Evolutionary conservation across 2,797 vertebrate genomes (phyloP).

Genomic region (Rhinogobio ventralis): DNA sequence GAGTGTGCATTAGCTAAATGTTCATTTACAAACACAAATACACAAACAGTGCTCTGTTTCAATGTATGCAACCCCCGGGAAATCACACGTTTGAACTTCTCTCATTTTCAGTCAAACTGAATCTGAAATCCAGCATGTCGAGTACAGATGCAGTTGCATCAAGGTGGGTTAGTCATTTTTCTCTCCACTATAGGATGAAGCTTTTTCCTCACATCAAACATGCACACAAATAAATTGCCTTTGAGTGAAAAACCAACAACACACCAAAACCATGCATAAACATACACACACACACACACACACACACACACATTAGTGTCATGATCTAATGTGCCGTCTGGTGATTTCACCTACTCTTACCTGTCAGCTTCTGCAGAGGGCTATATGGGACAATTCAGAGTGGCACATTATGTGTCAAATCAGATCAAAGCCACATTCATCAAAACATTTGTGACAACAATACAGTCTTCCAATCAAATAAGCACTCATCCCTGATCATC

Average conservation of each 20-base stretch:
- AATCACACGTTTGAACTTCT: conserved; percentile 24
- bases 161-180: conserved; percentile 31
- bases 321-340: conserved; percentile 81
- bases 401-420: conserved; percentile 70
- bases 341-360: conserved; percentile 84
- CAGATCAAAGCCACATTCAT: conserved; percentile 27
- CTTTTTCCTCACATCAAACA: conserved; percentile 25
- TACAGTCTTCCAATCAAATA: background rate
- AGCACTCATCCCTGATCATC: background rate
- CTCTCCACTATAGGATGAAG: background rate
- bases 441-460: conserved; percentile 9
- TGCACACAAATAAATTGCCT: conserved; percentile 37
- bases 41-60: conserved; percentile 16
- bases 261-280: conserved; percentile 42
- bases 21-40: conserved; percentile 11
- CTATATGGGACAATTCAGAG: conserved; percentile 83
- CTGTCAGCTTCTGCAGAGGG: conserved; percentile 85
- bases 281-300: conserved; percentile 39
- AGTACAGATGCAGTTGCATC: conserved; percentile 14
- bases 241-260: conserved; percentile 15
- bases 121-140: conserved; percentile 13
- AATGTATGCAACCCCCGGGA: background rate
- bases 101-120: conserved; percentile 31
- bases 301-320: conserved; percentile 80
- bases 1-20: conserved; percentile 48